Percentiles rank a stretch among this genome's conserved stretches.
Conservation (phyloP, 2,113 vertebrate genomes). For the Tringa solitaria region DNA sequence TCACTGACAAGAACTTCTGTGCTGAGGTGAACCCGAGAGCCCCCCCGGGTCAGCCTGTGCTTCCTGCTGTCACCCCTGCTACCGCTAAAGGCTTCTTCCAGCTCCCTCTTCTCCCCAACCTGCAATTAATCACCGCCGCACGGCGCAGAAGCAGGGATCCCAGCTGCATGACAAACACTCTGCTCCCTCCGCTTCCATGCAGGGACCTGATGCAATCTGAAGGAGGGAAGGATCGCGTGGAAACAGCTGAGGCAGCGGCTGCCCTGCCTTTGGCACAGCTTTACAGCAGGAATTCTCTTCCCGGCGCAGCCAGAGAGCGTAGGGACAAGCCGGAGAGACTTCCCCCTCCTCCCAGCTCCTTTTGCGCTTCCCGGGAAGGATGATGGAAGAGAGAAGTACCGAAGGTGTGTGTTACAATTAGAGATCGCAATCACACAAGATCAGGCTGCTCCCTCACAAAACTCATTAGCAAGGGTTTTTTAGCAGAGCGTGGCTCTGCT, state of each 20-base stretch:
- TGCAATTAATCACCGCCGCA: background rate
- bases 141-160: accelerated
- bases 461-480: background rate
- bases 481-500: background rate
- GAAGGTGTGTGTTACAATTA: background rate
- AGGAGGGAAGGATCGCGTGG: background rate
- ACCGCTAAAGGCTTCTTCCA: background rate
- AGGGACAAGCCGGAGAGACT: background rate
- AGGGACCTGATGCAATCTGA: background rate
- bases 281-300: background rate
- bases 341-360: background rate
- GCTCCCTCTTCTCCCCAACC: background rate
- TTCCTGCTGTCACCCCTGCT: background rate
- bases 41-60: background rate
- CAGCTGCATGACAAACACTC: accelerated
- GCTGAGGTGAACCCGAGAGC: background rate
- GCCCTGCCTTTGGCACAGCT: background rate
- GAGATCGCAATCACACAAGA: background rate
- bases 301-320: background rate
- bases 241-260: background rate
- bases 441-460: background rate
- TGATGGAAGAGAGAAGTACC: accelerated
- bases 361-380: accelerated
- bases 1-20: background rate
- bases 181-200: accelerated